Base-by-base conservation (phyloP, 2,888 invertebrate genomes). In the Chrysolina haemoptera region DNA sequence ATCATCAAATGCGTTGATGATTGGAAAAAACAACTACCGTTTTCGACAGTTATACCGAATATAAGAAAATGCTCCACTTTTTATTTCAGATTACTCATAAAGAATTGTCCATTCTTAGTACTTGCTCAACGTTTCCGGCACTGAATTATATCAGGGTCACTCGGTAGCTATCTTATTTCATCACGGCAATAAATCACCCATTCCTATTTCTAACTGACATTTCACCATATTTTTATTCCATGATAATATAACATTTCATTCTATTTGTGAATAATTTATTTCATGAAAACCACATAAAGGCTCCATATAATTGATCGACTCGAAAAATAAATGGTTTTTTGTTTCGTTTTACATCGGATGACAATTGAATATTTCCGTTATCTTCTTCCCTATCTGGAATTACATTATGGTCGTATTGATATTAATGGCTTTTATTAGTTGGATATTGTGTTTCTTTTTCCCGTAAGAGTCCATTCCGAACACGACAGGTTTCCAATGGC, bases 351-450 rank as follows among this genome's bases (percentile, higher is more conserved):
- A 68, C 68, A 74, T 68, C 40, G 64, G 66, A 75, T 62, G 71
- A 75, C 74, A 77, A 75, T 77, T 77, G 76, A 73, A 75, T 76
- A 72, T 75, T 73, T 74, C 69, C 50, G 66, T 71, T 74, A 76
- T 75, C 74, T 72, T 70, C 66, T 68, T 73, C 70, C 71, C 70
- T 68, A 78, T 78, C 78, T 73, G 68, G 66, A 76, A 78, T 78
- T 78, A 75, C 75, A 76, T 78, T 76, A 77, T 69, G 63, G 64
- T 71, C 68, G 59, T 78, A 78, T 78, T 76, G 78, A 75, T 71
- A 75, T 76, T 73, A 78, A 78, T 78, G 78, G 73, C 67, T 76
- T 78, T 75, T 76, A 78, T 78, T 76, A 76, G 78, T 71, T n/a
- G 63, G 70, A 74, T 78, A 78, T 78, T 71, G 73, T 73, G 68